Conservation (phyloP, 2,797 vertebrate species). For the Rhincodon typus region DNA sequence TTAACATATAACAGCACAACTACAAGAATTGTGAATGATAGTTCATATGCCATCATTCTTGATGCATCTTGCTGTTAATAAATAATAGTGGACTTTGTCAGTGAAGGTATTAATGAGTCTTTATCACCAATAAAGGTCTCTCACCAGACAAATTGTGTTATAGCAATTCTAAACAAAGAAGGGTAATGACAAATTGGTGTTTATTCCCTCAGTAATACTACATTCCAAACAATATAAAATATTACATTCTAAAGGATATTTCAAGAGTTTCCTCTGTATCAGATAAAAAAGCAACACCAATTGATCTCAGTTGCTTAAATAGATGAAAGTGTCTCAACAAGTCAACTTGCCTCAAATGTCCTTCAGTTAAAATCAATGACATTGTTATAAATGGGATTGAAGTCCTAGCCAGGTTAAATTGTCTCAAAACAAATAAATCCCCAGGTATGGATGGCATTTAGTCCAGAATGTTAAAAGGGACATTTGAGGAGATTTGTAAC, state of each 20-base stretch:
- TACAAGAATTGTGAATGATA: not conserved
- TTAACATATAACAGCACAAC: not conserved
- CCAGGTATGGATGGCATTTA: not conserved
- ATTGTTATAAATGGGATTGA: not conserved
- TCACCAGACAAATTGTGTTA: not conserved
- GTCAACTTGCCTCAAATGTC: not conserved
- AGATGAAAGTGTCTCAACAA: not conserved
- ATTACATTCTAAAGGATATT: not conserved
- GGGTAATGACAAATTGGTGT: not conserved
- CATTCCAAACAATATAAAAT: not conserved
- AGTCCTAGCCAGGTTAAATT: not conserved
- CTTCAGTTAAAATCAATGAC: conserved; percentile 4
- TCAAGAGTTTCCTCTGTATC: not conserved
- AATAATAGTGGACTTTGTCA: not conserved
- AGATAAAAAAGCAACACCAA: not conserved
- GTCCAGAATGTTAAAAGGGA: not conserved
- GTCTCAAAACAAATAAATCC: conserved; percentile 9
- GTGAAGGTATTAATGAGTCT: not conserved
- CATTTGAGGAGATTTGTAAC: not conserved
- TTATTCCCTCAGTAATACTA: not conserved
- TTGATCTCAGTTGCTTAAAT: not conserved
- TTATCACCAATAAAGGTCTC: not conserved
- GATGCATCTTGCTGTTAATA: not conserved
- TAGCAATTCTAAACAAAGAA: not conserved
- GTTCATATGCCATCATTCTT: not conserved